These are phyloP conservation scores for Trochalopteron elliotii DNA, from an alignment of 2,113 vertebrate genomes.

Conservation along the genomic window DNA sequence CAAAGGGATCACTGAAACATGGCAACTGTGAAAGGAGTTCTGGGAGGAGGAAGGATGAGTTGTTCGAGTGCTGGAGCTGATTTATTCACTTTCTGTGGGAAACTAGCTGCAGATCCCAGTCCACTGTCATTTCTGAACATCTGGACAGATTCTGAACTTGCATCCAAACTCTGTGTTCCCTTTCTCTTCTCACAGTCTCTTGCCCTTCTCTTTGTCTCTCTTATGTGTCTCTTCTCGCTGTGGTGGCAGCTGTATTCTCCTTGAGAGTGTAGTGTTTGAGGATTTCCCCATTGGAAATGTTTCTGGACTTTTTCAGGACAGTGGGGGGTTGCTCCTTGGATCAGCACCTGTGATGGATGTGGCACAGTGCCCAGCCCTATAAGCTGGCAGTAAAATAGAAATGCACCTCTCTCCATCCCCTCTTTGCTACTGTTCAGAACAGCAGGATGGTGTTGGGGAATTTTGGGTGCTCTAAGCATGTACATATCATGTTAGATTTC, in stretches of 20 bases:
- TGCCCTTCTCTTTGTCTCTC: background rate
- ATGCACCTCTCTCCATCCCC: background rate
- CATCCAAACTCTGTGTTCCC: background rate
- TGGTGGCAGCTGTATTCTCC: background rate
- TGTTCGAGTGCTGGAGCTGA: background rate
- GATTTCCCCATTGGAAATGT: background rate
- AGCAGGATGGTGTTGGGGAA: background rate
- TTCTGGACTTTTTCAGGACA: background rate
- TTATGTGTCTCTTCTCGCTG: background rate
- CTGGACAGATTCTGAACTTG: background rate
- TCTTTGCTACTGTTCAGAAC: background rate
- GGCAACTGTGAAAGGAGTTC: background rate
- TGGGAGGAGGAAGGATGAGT: background rate
- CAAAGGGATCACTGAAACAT: fast-evolving
- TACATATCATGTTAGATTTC: background rate
- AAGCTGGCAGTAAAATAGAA: background rate
- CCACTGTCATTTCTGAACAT: background rate
- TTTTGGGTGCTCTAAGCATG: background rate
- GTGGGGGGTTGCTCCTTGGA: background rate
- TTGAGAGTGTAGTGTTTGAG: background rate
- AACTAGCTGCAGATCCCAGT: background rate
- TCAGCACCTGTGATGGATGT: background rate
- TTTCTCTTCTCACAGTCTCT: background rate
- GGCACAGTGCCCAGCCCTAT: background rate
- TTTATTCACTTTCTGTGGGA: slow-evolving; percentile 23